phyloP scores from a whole-genome alignment of 2,888 invertebrate species.

The Apodemia zela region DNA sequence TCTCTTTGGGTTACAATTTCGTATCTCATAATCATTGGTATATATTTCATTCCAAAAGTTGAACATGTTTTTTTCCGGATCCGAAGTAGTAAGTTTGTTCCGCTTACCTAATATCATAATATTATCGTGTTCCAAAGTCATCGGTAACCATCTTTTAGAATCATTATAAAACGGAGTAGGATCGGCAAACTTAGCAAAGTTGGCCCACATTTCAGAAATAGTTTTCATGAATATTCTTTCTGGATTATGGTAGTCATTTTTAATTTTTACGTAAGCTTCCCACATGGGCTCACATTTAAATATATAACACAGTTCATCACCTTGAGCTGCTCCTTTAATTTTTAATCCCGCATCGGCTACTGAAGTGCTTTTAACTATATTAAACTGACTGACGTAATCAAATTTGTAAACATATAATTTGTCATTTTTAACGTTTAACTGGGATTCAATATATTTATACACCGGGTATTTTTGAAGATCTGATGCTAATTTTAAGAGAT shows the following conservation, averaged over 20 bases:
- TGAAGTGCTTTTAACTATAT: conserved; percentile 56
- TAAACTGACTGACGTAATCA: conserved; percentile 64
- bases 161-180: conserved; percentile 47
- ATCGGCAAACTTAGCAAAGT: conserved; percentile 68
- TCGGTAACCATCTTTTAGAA: conserved; percentile 51
- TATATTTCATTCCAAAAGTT: conserved; percentile 62
- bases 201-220: conserved; percentile 67
- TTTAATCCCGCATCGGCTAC: conserved; percentile 40
- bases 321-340: conserved; percentile 67
- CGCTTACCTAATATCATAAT: conserved; percentile 48
- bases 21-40: conserved; percentile 45
- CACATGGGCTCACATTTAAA: conserved; percentile 66
- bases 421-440: conserved; percentile 38
- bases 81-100: conserved; percentile 42
- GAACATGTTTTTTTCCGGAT: conserved; percentile 48
- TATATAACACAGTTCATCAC: conserved; percentile 72
- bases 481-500: conserved; percentile 60
- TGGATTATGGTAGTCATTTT: conserved; percentile 39
- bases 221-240: conserved; percentile 59
- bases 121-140: conserved; percentile 44
- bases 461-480: conserved; percentile 68
- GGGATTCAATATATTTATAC: conserved; percentile 57
- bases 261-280: conserved; percentile 52
- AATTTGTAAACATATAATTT: conserved; percentile 68
- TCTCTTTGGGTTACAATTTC: conserved; percentile 46